Conservation (phyloP, 2,113 vertebrate species). For the Barbus barbus region DNA sequence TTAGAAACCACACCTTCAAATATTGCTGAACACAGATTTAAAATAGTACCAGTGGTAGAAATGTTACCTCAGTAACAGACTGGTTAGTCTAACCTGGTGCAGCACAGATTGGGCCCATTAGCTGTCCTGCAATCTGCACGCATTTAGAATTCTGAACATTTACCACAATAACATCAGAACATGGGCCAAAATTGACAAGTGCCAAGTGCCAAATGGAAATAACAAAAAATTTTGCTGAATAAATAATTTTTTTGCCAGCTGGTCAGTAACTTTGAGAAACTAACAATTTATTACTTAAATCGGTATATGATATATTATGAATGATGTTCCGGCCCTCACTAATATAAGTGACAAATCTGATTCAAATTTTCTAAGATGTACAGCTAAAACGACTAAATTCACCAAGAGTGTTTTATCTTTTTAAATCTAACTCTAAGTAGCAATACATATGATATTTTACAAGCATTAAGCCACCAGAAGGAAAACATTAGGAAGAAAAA, state of each 20-base stretch:
- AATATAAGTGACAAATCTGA: background rate
- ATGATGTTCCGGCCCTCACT: background rate
- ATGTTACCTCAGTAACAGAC: background rate
- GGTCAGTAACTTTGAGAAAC: background rate
- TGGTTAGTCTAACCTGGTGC: background rate
- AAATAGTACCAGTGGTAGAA: background rate
- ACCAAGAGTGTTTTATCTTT: too few relatives aligned
- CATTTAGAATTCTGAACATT: background rate
- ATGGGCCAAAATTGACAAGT: background rate
- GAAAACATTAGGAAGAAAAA: too few relatives aligned
- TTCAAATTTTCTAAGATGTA: too few relatives aligned
- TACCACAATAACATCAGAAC: background rate
- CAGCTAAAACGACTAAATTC: too few relatives aligned
- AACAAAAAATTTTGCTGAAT: background rate
- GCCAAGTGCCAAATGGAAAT: background rate
- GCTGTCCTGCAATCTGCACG: background rate
- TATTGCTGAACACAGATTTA: too few relatives aligned
- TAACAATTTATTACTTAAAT: background rate
- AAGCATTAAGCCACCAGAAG: too few relatives aligned
- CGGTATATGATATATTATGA: background rate
- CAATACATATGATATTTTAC: too few relatives aligned
- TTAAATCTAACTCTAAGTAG: too few relatives aligned
- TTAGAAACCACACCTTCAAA: too few relatives aligned
- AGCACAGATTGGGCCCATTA: background rate
- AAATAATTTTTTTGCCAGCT: background rate